Evolutionary conservation across 64 coral and sea anemone genomes (phyloP).

Genomic region (Hydrozoanthus tunicans): DNA sequence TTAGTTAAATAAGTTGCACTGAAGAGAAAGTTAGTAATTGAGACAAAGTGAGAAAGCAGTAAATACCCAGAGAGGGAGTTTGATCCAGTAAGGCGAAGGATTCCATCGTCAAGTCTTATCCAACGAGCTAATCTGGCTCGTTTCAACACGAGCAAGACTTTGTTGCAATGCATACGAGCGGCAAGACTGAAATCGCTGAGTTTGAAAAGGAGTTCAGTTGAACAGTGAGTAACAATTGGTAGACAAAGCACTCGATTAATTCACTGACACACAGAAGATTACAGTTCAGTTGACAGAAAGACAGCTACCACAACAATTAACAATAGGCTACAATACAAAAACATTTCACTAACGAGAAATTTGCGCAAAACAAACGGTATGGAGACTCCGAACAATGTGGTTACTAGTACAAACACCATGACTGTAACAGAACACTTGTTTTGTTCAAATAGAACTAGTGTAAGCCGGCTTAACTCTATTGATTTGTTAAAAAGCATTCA

Average conservation of each 20-base stretch:
- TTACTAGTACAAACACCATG: too few relatives aligned
- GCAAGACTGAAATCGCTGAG: conserved; percentile 48
- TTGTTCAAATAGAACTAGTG: too few relatives aligned
- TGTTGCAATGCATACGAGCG: conserved; percentile 12
- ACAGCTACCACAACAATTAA: too few relatives aligned
- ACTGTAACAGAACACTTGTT: too few relatives aligned
- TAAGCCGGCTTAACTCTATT: too few relatives aligned
- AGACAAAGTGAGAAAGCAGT: conserved; percentile 49
- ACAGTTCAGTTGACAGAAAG: too few relatives aligned
- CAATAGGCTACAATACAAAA: too few relatives aligned
- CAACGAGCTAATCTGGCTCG: conserved; percentile 21
- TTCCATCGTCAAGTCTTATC: conserved; percentile 31
- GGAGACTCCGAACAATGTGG: too few relatives aligned
- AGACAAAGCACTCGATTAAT: neutral
- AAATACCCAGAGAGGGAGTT: conserved; percentile 56
- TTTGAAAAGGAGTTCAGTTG: neutral
- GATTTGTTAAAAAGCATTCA: too few relatives aligned
- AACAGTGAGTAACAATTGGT: conserved; percentile 6
- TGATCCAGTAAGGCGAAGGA: conserved; percentile 22
- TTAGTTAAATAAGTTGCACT: neutral
- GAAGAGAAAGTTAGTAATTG: neutral
- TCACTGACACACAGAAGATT: too few relatives aligned
- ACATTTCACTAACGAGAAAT: neutral
- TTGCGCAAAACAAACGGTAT: neutral
- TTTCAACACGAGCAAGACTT: conserved; percentile 25